Percentiles rank a stretch among this genome's conserved stretches.
Conservation (phyloP, 1,140 invertebrate genomes). For the Microplitis mediator region DNA sequence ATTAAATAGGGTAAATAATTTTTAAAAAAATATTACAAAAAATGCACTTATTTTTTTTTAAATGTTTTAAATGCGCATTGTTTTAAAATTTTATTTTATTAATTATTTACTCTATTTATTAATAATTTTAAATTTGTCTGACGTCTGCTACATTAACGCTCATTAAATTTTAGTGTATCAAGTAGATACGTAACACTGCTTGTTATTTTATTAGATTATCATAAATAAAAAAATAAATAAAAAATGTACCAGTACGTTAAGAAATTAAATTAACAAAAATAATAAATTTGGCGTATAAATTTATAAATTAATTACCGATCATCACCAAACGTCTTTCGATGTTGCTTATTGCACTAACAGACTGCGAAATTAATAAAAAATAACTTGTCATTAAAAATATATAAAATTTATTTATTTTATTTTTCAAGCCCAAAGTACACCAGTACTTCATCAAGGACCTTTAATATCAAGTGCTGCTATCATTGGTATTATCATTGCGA, state of each 20-base stretch:
- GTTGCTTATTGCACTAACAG: slow-evolving; percentile 59
- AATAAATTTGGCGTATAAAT: background rate
- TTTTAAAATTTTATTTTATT: too few relatives aligned
- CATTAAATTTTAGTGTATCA: too few relatives aligned
- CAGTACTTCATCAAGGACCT: slow-evolving; percentile 64
- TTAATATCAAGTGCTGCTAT: slow-evolving; percentile 76
- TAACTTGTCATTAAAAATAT: slow-evolving; percentile 10
- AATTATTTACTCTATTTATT: too few relatives aligned
- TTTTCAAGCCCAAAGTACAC: slow-evolving; percentile 66
- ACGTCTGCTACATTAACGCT: too few relatives aligned
- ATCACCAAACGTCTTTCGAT: slow-evolving; percentile 57
- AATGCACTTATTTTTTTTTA: too few relatives aligned
- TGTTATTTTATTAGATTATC: too few relatives aligned
- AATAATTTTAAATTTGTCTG: too few relatives aligned
- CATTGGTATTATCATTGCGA: slow-evolving; percentile 77
- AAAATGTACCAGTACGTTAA: slow-evolving; percentile 55
- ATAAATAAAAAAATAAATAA: too few relatives aligned
- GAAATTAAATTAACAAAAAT: background rate
- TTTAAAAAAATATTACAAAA: too few relatives aligned
- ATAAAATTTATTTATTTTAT: slow-evolving; percentile 41
- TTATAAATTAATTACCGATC: slow-evolving; percentile 10
- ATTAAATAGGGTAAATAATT: too few relatives aligned
- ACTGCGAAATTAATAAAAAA: slow-evolving; percentile 13
- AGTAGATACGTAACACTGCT: too few relatives aligned
- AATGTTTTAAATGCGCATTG: too few relatives aligned